Conservation (phyloP, 2,888 invertebrate species). For the Adelphocoris suturalis region DNA sequence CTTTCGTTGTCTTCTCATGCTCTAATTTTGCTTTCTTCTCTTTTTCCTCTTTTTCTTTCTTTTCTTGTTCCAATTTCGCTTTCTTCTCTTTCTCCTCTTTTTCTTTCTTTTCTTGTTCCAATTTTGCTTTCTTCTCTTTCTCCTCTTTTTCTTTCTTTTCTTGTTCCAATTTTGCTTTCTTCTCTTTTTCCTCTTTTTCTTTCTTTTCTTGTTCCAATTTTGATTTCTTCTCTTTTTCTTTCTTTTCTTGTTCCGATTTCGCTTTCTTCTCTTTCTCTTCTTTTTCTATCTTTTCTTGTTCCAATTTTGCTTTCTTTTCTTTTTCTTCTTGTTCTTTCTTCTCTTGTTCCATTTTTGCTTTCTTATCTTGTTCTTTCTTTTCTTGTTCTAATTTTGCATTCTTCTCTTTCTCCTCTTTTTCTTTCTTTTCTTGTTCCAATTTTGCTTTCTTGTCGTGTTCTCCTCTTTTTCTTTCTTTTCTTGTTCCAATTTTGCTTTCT, state of each 20-base stretch:
- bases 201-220: slow-evolving; percentile 58
- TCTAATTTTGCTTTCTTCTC: slow-evolving; percentile 76
- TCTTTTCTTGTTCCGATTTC: slow-evolving; percentile 74
- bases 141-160: slow-evolving; percentile 48
- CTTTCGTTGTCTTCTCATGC: slow-evolving; percentile 74
- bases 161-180: slow-evolving; percentile 20
- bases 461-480: slow-evolving; percentile 62
- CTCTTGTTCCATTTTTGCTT: slow-evolving; percentile 18
- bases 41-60: slow-evolving; percentile 73
- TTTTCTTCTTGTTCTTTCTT: slow-evolving; percentile 72
- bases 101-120: slow-evolving; percentile 52
- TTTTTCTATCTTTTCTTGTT: slow-evolving; percentile 68
- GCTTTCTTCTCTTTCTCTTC: slow-evolving; percentile 50
- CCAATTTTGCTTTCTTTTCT: slow-evolving; percentile 52
- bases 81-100: slow-evolving; percentile 58
- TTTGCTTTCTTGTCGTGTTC: slow-evolving; percentile 74
- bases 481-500: slow-evolving; percentile 47
- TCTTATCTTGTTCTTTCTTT: slow-evolving; percentile 56
- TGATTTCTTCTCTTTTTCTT: slow-evolving; percentile 60
- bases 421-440: slow-evolving; percentile 72
- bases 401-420: slow-evolving; percentile 74
- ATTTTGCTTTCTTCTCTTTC: slow-evolving; percentile 67
- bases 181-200: slow-evolving; percentile 67
- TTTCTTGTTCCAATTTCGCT: slow-evolving; percentile 72
- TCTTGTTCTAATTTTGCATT: slow-evolving; percentile 62